These are phyloP conservation scores for Alitta virens DNA, from an alignment of 2,888 invertebrate species.

Conservation along the genomic window DNA sequence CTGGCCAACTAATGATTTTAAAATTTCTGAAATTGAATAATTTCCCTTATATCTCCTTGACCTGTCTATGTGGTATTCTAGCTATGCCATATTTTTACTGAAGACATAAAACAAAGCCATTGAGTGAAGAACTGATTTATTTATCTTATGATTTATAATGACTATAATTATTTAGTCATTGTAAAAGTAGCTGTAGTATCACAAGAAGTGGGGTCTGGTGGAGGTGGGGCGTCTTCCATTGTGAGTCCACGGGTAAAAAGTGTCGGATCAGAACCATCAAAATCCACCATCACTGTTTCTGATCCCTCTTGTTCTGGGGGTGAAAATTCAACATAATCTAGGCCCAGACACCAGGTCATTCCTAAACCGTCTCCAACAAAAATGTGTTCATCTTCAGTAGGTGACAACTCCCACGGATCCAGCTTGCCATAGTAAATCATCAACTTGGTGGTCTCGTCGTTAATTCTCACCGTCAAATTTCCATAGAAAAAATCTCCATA, in stretches of 20 bases:
- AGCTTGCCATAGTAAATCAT: conserved; percentile 16
- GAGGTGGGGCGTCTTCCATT: conserved; percentile 14
- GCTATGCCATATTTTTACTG: no score
- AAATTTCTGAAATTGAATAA: no score
- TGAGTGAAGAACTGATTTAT: no score
- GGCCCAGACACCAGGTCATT: conserved; percentile 8
- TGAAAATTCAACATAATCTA: neutral
- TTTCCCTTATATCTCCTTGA: no score
- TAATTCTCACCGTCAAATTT: conserved; percentile 17
- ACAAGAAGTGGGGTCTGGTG: conserved; percentile 6
- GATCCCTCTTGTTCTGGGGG: no score
- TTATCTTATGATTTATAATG: no score
- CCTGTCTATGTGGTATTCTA: no score
- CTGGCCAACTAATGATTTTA: no score
- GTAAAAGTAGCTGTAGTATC: no score
- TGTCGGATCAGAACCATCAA: conserved; percentile 7
- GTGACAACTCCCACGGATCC: conserved; percentile 13
- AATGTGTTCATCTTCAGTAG: neutral
- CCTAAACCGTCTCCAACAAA: conserved; percentile 18
- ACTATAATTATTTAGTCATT: no score
- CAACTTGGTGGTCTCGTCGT: conserved; percentile 1
- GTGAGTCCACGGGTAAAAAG: conserved; percentile 8
- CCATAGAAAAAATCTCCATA: conserved; percentile 26
- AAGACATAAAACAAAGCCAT: no score
- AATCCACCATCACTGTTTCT: neutral